phyloP scores from a whole-genome alignment of 2,797 vertebrate species.

The Ficedula albicollis region DNA sequence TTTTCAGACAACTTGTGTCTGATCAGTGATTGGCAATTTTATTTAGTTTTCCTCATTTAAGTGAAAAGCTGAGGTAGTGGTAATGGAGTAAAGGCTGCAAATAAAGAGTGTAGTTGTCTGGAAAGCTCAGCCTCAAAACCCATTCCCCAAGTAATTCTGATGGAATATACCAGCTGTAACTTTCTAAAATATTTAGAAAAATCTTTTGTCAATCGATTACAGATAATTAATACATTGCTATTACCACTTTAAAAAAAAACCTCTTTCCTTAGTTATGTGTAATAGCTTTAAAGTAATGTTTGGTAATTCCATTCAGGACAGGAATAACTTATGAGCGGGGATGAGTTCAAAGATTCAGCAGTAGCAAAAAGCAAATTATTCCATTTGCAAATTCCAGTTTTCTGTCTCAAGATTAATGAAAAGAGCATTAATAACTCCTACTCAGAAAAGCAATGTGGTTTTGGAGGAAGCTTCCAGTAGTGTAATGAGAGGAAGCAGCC shows the following conservation, averaged over 20 bases:
- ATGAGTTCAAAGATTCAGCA: not conserved
- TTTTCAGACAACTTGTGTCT: not conserved
- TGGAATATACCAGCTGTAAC: not conserved
- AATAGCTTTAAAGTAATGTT: not conserved
- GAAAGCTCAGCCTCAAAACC: not conserved
- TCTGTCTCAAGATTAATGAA: not conserved
- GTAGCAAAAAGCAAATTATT: not conserved
- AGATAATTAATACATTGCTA: not conserved
- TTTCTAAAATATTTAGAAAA: not conserved
- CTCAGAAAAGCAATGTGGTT: not conserved
- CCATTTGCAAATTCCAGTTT: not conserved
- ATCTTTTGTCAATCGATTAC: not conserved
- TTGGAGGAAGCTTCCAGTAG: not conserved
- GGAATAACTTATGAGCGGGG: not conserved
- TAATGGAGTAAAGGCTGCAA: not conserved
- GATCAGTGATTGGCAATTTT: not conserved
- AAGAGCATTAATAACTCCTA: not conserved
- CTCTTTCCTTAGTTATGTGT: not conserved
- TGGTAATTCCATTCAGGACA: not conserved
- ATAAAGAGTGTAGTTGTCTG: not conserved
- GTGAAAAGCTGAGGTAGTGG: not conserved
- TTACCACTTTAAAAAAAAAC: not conserved
- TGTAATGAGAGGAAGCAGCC: not conserved
- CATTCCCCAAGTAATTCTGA: not conserved
- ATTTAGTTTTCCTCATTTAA: not conserved